Evolutionary conservation across 2,113 vertebrate species (phyloP).

Genomic region (Python bivittatus): DNA sequence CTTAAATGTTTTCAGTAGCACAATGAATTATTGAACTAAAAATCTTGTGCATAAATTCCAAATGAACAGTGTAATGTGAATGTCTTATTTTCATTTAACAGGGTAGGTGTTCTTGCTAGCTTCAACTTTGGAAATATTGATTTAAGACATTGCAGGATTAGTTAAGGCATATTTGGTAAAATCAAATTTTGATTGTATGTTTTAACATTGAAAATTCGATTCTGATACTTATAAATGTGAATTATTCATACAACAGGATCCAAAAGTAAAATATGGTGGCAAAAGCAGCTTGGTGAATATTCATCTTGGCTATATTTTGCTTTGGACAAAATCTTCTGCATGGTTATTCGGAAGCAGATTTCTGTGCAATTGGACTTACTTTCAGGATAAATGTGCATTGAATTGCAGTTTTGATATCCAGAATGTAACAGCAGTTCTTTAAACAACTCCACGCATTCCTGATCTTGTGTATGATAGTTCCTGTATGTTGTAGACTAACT

Average conservation of each 20-base stretch:
- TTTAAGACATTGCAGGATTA: neutral
- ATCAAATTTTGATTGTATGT: neutral
- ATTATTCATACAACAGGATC: neutral
- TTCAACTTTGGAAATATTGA: neutral
- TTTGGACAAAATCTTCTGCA: no score
- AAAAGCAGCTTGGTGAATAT: neutral
- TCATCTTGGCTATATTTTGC: neutral
- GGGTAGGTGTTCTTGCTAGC: neutral
- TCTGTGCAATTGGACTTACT: neutral
- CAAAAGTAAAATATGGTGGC: neutral
- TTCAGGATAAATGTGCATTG: neutral
- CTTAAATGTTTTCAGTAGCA: neutral
- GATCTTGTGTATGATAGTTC: neutral
- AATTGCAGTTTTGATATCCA: neutral
- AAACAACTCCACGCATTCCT: neutral
- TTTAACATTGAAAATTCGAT: neutral
- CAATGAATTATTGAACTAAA: neutral
- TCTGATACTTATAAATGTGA: no score
- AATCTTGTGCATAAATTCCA: neutral
- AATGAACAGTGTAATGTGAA: neutral
- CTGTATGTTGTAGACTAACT: neutral
- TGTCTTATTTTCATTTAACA: neutral
- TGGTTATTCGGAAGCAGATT: neutral
- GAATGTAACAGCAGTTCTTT: conserved; percentile 2
- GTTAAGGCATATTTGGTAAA: neutral